Evolutionary conservation across 2,797 vertebrate genomes (phyloP).

Genomic region (Lophius americanus): DNA sequence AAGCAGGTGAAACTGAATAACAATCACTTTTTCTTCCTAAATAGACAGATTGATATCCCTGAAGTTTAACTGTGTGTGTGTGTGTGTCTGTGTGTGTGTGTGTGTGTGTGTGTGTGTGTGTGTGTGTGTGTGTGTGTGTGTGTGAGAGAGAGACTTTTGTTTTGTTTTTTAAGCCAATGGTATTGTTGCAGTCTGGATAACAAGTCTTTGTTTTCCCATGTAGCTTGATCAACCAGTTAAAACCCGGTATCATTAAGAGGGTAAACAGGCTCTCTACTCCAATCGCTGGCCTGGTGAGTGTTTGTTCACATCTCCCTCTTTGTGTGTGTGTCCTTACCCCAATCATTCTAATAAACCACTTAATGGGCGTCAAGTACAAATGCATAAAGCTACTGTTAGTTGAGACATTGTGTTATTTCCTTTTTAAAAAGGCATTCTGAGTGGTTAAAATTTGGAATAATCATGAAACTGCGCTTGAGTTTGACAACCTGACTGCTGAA

Average conservation of each 20-base stretch:
- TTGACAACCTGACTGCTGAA: constrained; percentile 17
- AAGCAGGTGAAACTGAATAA: too few relatives aligned
- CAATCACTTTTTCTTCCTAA: too few relatives aligned
- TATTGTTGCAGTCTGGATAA: background rate
- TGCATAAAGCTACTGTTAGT: constrained; percentile 45
- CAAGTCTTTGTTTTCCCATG: constrained; percentile 18
- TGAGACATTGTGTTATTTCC: constrained; percentile 55
- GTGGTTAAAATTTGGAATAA: constrained; percentile 16
- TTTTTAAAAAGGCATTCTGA: constrained; percentile 34
- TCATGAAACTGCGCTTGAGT: constrained; percentile 36
- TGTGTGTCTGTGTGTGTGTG: too few relatives aligned
- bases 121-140: too few relatives aligned
- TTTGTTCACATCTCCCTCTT: background rate
- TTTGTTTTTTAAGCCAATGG: too few relatives aligned
- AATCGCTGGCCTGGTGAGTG: constrained; percentile 95
- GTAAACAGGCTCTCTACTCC: constrained; percentile 93
- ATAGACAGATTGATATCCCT: too few relatives aligned
- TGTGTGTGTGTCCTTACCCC: background rate
- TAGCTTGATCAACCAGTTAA: constrained; percentile 94
- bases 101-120: too few relatives aligned
- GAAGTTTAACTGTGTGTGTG: too few relatives aligned
- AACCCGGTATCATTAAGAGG: constrained; percentile 90
- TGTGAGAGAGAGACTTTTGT: too few relatives aligned
- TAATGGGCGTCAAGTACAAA: background rate
- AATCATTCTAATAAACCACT: background rate